Evolutionary conservation across 1,140 invertebrate genomes (phyloP), one percentile per base, ranked within the genome.

Genomic region (Diorhabda sublineata): DNA sequence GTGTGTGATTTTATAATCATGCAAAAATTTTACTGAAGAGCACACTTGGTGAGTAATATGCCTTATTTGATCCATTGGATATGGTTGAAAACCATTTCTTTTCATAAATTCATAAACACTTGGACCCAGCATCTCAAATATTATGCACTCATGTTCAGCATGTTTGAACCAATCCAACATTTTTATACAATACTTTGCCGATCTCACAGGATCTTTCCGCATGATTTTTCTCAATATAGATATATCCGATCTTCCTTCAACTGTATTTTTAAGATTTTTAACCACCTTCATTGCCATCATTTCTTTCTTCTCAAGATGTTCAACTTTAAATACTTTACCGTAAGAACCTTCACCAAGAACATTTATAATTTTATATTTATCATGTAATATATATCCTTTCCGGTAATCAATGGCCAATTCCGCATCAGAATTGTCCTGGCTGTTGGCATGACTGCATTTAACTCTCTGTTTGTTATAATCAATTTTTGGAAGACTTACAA

Each of bases 71-170:
- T 98, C 95, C 83, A 99, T 83, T 57, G 97, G 92, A 85, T 99
- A 99, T 44, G 97, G 96, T 80, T 97, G 91, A 84, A 99, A 99
- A 84, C 94, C 94, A 85, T 99, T 99, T 83, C 98, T 95, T 87
- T 98, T 98, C 90, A 99, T 87, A 84, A 99, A 99, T 86, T 99
- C 98, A 85, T 99, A 99, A 72, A 99, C 98, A 86, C 96, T 98
- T 58, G 98, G 88, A 67, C 98, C 98, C 67, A 99, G 88, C 91
- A 99, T 96, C 84, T 99, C 96, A 84, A 99, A 99, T 69, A 95
- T 94, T 79, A 99, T 96, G 83, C 98, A 99, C 89, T 98, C 97
- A 82, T 99, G 98, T 9, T 97, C 98, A 84, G 98, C 95, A 81
- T 97, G 99, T 83, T 99, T 96, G 83, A 99, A 99, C 94, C 96